A percentile compares a stretch with the other conserved stretches of the same genome.
Conservation (phyloP, 2,888 invertebrate genomes). For the Carpatolechia fugitivella region DNA sequence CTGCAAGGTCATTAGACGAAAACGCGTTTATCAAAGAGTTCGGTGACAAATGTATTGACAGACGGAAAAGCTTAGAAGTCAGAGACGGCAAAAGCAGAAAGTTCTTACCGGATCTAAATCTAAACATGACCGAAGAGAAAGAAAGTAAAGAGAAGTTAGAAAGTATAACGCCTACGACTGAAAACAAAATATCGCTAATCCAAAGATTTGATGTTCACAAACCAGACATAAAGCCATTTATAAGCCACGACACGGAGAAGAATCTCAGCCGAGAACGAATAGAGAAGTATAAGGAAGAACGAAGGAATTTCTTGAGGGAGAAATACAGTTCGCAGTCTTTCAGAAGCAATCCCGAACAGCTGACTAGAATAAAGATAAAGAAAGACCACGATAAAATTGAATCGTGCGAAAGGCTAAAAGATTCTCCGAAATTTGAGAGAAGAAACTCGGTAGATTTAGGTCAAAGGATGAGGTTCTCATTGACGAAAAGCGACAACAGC, state of each 20-base stretch:
- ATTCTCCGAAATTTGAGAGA: slow-evolving; percentile 64
- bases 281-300: slow-evolving; percentile 94
- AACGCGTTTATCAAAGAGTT: slow-evolving; percentile 86
- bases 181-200: slow-evolving; percentile 81
- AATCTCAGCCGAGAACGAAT: slow-evolving; percentile 89
- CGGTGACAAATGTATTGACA: slow-evolving; percentile 59
- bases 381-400: slow-evolving; percentile 51
- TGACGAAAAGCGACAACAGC: slow-evolving; percentile 63
- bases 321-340: slow-evolving; percentile 92
- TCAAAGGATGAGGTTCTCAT: slow-evolving; percentile 63
- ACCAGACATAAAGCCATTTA: slow-evolving; percentile 55
- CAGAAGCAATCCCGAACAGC: slow-evolving; percentile 79
- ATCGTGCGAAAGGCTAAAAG: slow-evolving; percentile 45
- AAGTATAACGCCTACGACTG: slow-evolving; percentile 79
- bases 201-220: slow-evolving; percentile 69
- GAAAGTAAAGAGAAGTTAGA: slow-evolving; percentile 32
- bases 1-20: slow-evolving; percentile 85
- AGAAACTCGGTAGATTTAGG: slow-evolving; percentile 72
- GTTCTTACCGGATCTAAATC: slow-evolving; percentile 62
- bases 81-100: slow-evolving; percentile 81
- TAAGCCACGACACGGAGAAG: slow-evolving; percentile 70
- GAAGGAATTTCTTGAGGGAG: slow-evolving; percentile 90
- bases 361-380: slow-evolving; percentile 64
- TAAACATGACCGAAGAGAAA: slow-evolving; percentile 48
- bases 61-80: slow-evolving; percentile 82